Evolutionary conservation across 2,888 invertebrate genomes (phyloP), one percentile per base, ranked within the genome.

Genomic region (Drosophila putrida): DNA sequence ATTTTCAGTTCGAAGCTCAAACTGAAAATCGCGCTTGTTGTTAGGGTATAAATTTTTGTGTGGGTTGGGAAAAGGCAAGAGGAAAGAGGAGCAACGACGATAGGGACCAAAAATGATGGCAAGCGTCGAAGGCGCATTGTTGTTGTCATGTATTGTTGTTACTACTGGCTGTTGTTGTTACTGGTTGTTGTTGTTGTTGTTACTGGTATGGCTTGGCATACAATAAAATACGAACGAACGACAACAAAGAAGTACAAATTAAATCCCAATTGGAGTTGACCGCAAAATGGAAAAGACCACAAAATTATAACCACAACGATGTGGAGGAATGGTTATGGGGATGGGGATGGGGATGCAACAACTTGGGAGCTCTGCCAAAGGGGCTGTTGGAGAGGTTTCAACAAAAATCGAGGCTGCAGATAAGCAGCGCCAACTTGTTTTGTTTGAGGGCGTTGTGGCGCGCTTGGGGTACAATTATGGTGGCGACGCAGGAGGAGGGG

Each of bases 161-260:
- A 41, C 59, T 69, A 41, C 59, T 74, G 68, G 61, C 60, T 78
- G 74, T 67, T 75, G 68, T 28, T 67, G 62, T 41, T 63, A 49
- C 20, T 53, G 55, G 66, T 51, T 67, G 65, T 59, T 70, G 65
- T 57, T 70, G 65, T 53, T 82, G 63, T 62, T 83, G 78, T 33
- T 62, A 31, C 59, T 78, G 75, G 62, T 54, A 63, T 71, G 59
- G 82, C 74, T 58, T 71, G 59, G 83, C 71, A 78, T 82, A 83
- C 88, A 88, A 83, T 83, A 83, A 83, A 88, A 83, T 88, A 78
- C 83, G 77, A 83, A 88, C 83, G 86, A 83, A 83, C 80, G 88
- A 87, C 89, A 85, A 86, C 86, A 89, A 88, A 89, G 86, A 89
- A 86, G 90, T 89, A 85, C 86, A 86, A 86, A 86, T 86, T 86